phyloP scores from a whole-genome alignment of 2,113 vertebrate genomes.

The Cyanoliseus patagonus region DNA sequence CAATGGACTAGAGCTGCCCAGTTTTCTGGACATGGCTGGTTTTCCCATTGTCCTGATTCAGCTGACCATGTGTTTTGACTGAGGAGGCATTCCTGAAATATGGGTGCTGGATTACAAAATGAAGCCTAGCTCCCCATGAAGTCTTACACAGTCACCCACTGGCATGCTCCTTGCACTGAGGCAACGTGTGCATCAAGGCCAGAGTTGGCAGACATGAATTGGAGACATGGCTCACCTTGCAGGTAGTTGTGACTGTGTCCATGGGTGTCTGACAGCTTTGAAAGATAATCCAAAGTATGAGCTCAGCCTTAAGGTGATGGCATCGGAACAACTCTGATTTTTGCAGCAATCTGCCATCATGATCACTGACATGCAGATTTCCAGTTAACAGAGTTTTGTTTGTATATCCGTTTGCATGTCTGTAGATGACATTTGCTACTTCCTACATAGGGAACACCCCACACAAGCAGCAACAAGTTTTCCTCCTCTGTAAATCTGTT shows the following conservation, averaged over 20 bases:
- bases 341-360: neutral
- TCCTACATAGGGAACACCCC: neutral
- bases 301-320: neutral
- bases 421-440: neutral
- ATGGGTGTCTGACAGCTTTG: neutral
- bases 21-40: neutral
- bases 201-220: rapidly evolving
- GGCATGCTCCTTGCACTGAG: neutral
- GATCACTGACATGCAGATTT: neutral
- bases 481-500: neutral
- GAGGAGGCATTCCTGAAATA: neutral
- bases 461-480: neutral
- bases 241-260: neutral
- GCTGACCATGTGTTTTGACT: neutral
- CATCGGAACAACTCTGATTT: neutral
- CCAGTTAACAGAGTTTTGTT: neutral
- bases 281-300: neutral
- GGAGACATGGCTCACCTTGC: neutral
- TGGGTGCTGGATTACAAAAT: neutral
- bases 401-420: neutral
- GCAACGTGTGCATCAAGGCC: neutral
- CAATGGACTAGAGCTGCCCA: neutral
- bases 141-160: neutral
- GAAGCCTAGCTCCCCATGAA: neutral
- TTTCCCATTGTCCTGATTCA: neutral